Conservation (phyloP, 2,888 invertebrate genomes). For the Synanthedon andrenaeformis region DNA sequence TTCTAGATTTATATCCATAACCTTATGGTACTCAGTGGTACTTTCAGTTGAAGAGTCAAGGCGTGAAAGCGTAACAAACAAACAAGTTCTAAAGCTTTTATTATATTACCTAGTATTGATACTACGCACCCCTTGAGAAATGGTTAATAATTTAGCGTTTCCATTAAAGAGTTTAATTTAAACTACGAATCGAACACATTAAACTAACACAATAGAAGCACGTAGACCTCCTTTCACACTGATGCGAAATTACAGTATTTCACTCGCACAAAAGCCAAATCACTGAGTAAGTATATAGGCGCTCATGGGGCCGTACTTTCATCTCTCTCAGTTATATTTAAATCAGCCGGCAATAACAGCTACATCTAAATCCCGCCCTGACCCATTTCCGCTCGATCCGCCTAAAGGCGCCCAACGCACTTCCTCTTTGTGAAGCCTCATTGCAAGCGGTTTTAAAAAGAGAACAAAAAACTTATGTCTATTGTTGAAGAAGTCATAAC, state of each 20-base stretch:
- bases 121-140: no score
- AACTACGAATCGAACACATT: neutral
- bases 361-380: conserved; percentile 55
- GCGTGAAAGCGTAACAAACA: no score
- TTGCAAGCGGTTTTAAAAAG: conserved; percentile 18
- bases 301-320: conserved; percentile 19
- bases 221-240: neutral
- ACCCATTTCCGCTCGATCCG: conserved; percentile 62
- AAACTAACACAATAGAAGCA: neutral
- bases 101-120: no score
- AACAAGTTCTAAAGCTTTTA: no score
- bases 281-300: conserved; percentile 11
- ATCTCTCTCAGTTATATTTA: conserved; percentile 52
- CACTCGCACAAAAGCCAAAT: conserved; percentile 1
- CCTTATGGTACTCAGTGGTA: no score
- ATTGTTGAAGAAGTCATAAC: no score
- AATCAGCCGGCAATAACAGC: conserved; percentile 53
- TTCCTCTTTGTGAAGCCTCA: conserved; percentile 22
- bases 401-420: conserved; percentile 46
- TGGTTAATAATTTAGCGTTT: no score
- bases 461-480: no score
- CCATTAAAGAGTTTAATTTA: no score
- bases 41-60: no score
- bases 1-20: no score
- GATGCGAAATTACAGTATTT: neutral